Evolutionary conservation across 1,140 invertebrate species (phyloP), one percentile per base, ranked within the genome.

Genomic region (Drosophila auraria): DNA sequence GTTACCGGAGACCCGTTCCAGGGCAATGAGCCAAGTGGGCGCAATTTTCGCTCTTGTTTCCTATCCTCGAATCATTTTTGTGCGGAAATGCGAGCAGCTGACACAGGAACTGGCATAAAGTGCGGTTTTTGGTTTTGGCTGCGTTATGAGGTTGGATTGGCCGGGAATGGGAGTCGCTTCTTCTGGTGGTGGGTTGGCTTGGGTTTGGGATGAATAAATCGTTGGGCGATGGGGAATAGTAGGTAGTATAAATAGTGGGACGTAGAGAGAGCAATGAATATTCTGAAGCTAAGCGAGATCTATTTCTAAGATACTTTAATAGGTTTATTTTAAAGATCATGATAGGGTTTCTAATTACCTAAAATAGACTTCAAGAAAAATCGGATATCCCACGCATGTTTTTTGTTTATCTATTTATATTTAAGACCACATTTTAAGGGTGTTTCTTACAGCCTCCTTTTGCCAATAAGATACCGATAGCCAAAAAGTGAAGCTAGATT

Each of bases 1-100:
- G 54, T 57, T 65, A 63, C 60, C 70, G 40, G 51, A 63, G 68
- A 59, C 56, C 54, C 42, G 58, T 61, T 68, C 45, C 83, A 69
- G 77, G 77, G 83, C 83, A 83, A 87, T 71, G 81, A 84, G 84
- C 81, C 84, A 87, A 87, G 81, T 89, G 81, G 84, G 81, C 81
- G 82, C 84, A 82, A 84, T 82, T 83, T 83, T 77, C 64, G 68
- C 68, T 27, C 33, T 33, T 27, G 51, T 63, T 51, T 11, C 20
- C 38, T 45, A 9, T 20, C 44, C 2, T 27, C 63, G 50, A 66
- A 27, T 11, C 56, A 25, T 61, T 78, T 53, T 60, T 78, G 51
- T 58, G 57, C 44, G 80, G 77, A 89, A 89, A 87, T 80, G 68
- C 54, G 83, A 87, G 61, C 83, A 78, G 78, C 72, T 78, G 80